phyloP scores from a whole-genome alignment of 2,113 vertebrate genomes.

The Festucalex cinctus region DNA sequence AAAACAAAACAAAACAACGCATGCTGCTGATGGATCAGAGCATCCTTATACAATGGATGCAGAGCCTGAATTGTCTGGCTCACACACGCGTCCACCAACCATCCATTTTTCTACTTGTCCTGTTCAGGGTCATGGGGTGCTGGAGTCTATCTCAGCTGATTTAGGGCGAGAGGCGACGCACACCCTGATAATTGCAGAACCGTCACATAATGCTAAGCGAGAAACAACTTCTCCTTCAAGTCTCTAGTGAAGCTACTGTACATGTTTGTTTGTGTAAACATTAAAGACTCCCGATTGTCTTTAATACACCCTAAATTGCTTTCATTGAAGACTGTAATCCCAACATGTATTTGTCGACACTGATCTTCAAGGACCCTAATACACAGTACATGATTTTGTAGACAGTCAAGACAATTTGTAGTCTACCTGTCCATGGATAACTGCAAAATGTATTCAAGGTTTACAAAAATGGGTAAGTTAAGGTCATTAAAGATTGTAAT shows the following conservation, averaged over 20 bases:
- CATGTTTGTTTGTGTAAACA: background rate
- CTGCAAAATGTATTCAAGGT: background rate
- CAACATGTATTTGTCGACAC: background rate
- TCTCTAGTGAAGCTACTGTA: background rate
- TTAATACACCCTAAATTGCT: background rate
- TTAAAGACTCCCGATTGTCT: background rate
- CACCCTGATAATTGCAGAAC: background rate
- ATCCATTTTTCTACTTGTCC: constrained; percentile 5
- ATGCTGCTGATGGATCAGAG: constrained; percentile 16
- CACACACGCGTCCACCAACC: constrained; percentile 15
- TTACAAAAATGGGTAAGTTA: background rate
- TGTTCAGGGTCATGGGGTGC: constrained; percentile 5
- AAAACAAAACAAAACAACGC: constrained; percentile 1
- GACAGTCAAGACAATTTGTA: background rate
- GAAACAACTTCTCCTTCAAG: background rate
- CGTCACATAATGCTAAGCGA: background rate
- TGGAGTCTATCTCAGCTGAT: background rate
- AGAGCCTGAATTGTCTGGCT: background rate
- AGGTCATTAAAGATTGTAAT: too few species aligned
- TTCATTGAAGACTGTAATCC: background rate
- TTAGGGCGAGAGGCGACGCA: background rate
- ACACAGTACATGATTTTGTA: too few species aligned
- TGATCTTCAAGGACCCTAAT: too few species aligned
- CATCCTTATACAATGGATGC: constrained; percentile 7
- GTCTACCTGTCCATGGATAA: background rate